phyloP scores from a whole-genome alignment of 2,113 vertebrate genomes.

The Rhynchomys soricoides region DNA sequence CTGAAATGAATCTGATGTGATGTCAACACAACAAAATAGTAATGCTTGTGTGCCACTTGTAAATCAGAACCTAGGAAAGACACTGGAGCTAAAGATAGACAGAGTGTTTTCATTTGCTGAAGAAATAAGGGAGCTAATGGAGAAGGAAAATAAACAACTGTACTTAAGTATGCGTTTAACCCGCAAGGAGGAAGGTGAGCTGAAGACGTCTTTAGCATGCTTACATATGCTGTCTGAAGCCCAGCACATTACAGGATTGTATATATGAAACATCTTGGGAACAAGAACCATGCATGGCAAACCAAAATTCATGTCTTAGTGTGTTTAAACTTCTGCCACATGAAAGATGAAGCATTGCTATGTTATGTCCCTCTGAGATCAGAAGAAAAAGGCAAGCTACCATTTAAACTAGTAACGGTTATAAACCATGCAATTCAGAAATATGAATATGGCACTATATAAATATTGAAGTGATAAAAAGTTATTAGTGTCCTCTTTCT shows the following conservation, averaged over 20 bases:
- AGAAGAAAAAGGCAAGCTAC: neutral
- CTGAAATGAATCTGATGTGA: neutral
- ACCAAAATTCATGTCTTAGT: slow-evolving; percentile 9
- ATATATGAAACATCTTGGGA: neutral
- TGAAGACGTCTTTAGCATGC: neutral
- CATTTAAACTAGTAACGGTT: slow-evolving; percentile 15
- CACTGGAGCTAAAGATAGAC: neutral
- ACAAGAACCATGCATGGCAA: neutral
- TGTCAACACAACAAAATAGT: neutral
- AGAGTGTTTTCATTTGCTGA: slow-evolving; percentile 5
- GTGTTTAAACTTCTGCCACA: neutral
- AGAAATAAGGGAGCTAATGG: neutral
- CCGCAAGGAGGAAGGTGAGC: neutral
- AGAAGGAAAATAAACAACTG: neutral
- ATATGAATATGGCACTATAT: slow-evolving; percentile 11
- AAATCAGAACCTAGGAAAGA: slow-evolving; percentile 12
- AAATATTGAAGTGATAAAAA: neutral
- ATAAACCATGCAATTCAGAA: slow-evolving; percentile 28
- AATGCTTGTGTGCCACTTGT: neutral
- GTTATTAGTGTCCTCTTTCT: slow-evolving; percentile 16
- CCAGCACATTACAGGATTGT: neutral
- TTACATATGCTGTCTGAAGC: neutral
- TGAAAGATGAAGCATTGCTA: neutral
- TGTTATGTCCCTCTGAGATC: neutral
- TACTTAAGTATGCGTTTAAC: neutral